A percentile compares a stretch with the other conserved stretches of the same genome.
phyloP scores from a whole-genome alignment of 2,113 vertebrate species.

The Pampusana beccarii region DNA sequence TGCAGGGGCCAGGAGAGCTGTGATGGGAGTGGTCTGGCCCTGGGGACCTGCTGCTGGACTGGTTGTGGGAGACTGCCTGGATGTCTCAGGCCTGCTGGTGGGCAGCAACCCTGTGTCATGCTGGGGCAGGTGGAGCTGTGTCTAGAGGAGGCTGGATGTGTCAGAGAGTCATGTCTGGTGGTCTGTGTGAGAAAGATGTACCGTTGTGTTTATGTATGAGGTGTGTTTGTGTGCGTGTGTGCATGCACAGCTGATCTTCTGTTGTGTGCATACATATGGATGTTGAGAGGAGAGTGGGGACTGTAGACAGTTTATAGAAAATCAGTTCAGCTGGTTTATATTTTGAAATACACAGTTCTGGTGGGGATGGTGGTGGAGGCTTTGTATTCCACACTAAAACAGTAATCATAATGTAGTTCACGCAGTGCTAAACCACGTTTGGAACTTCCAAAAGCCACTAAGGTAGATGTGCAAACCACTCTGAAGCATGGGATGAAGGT shows the following conservation, averaged over 20 bases:
- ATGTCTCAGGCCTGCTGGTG: background rate
- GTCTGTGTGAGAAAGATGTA: background rate
- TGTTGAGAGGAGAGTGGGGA: background rate
- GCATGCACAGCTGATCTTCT: background rate
- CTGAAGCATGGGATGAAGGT: background rate
- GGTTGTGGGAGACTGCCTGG: background rate
- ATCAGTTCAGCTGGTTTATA: background rate
- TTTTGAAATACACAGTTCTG: background rate
- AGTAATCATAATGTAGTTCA: background rate
- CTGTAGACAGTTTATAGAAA: background rate
- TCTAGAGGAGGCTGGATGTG: background rate
- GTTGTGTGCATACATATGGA: background rate
- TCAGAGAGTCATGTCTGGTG: background rate
- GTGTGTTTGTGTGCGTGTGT: background rate
- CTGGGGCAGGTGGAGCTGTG: background rate
- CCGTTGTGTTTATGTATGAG: background rate
- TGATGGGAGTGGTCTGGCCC: accelerated
- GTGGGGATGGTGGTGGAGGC: background rate
- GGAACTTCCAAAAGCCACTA: background rate
- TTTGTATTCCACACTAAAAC: background rate
- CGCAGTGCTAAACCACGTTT: background rate
- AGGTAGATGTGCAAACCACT: background rate
- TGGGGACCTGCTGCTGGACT: accelerated
- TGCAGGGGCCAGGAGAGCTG: background rate
- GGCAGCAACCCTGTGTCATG: background rate